Conservation (phyloP, 1,140 invertebrate genomes). For the Zaprionus tsacasi region DNA sequence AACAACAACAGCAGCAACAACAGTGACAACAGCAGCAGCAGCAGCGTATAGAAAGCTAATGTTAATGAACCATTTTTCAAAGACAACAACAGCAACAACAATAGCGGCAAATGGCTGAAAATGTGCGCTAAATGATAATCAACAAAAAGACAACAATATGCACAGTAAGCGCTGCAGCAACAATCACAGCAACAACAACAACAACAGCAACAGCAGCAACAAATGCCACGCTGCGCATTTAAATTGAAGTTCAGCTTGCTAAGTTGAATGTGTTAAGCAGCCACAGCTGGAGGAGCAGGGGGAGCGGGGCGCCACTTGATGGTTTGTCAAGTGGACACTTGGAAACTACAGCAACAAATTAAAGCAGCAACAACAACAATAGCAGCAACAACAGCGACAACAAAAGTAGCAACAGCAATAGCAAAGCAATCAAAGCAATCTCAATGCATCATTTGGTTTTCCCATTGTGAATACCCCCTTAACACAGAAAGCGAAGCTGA, state of each 20-base stretch:
- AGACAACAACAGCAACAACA: conserved; percentile 25
- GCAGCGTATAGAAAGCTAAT: conserved; percentile 66
- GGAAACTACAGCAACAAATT: conserved; percentile 33
- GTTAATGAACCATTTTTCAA: conserved; percentile 71
- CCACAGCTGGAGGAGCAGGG: no score
- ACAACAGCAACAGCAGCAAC: not conserved
- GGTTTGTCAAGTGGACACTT: conserved; percentile 38
- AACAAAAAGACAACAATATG: conserved; percentile 39
- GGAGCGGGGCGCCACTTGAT: conserved; percentile 22
- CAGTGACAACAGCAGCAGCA: not conserved
- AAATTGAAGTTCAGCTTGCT: conserved; percentile 43
- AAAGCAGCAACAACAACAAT: conserved; percentile 7
- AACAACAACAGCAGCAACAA: conserved; percentile 2
- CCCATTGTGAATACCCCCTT: conserved; percentile 15
- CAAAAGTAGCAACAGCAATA: not conserved
- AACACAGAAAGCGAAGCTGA: conserved; percentile 1
- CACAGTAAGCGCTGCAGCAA: conserved; percentile 25
- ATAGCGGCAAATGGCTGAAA: conserved; percentile 45
- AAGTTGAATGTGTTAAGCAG: conserved; percentile 8
- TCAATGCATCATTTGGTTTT: conserved; percentile 24
- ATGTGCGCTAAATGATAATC: conserved; percentile 65
- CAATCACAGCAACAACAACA: conserved; percentile 15
- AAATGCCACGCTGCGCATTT: conserved; percentile 33
- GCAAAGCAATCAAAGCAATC: conserved; percentile 18
- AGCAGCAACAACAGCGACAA: conserved; percentile 3